Evolutionary conservation across 2,888 invertebrate genomes (phyloP), one percentile per base, ranked within the genome.

Genomic region (Piscicola geometra): DNA sequence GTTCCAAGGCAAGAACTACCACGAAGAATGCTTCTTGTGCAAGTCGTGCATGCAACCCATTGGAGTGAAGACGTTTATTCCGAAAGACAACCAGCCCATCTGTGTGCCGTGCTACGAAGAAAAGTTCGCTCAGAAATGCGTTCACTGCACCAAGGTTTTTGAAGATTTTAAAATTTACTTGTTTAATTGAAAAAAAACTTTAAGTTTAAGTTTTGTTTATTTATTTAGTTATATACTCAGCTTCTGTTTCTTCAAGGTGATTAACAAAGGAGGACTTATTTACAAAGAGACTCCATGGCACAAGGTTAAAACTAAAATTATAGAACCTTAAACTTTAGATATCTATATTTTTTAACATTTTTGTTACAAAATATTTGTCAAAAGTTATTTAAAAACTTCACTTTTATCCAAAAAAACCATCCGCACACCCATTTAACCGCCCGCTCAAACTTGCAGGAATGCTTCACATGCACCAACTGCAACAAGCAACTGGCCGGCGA

Each of bases 251-350:
- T 21, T 18, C 1, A 77, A 80, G 80, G 79, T 80, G 71, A 98
- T 99, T 87, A 96, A 95, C 84, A 94, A 94, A 86, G 97, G 97
- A 80, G 99, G 99, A 81, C 97, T 99, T 83, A 98, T 98, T 77
- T 99, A 98, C 90, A 98, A 98, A 90, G 96, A 96, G 88, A 95
- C 96, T 87, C 98, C 99, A 80, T 99, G 97, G 96, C 99, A 99
- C 88, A 71, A 56, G 60, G 60, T 56, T 41, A 41, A 5, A 41
- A 41, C 41, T 9, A 41, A 41, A 41, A 41, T 15, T 41, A 41
- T 41, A 15, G 41, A 41, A 41, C 41, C n/a, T n/a, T n/a, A n/a
- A n/a, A n/a, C n/a, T n/a, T n/a, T n/a, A n/a, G n/a, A n/a, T n/a
- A n/a, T n/a, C n/a, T n/a, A n/a, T n/a, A n/a, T n/a, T n/a, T n/a